Conservation (phyloP, 1,140 invertebrate species). For the Stenopsyche tienmushanensis region DNA sequence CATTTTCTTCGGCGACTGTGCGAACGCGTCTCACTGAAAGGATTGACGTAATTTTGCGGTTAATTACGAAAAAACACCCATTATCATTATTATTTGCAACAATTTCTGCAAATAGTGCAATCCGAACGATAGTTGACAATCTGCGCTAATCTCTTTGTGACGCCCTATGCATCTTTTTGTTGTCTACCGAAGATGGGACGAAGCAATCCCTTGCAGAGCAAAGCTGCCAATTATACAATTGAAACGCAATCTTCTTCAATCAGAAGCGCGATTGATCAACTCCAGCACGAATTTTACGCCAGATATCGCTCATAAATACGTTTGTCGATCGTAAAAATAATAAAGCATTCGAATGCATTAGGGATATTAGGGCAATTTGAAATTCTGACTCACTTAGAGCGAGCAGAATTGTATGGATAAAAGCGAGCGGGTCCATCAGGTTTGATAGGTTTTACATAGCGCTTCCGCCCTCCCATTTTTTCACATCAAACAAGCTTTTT, state of each 20-base stretch:
- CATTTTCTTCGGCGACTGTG: constrained; percentile 23
- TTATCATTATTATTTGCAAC: not conserved
- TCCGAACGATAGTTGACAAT: not conserved
- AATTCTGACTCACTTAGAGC: no score
- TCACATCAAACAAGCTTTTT: not conserved
- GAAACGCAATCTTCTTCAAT: not conserved
- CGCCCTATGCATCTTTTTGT: no score
- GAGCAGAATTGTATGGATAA: no score
- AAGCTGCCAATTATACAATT: not conserved
- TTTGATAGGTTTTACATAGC: not conserved
- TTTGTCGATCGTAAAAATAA: no score
- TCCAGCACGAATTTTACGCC: no score
- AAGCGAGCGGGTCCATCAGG: not conserved
- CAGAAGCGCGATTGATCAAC: no score
- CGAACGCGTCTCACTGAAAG: constrained; percentile 26
- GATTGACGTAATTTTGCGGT: constrained; percentile 26
- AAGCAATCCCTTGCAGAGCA: no score
- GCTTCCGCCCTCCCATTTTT: not conserved
- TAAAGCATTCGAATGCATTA: no score
- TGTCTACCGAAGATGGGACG: no score
- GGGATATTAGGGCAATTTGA: no score
- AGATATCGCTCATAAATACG: no score
- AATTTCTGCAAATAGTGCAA: constrained; percentile 4
- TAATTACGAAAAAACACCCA: constrained; percentile 24
- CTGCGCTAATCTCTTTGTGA: no score